Evolutionary conservation across 1,140 invertebrate genomes (phyloP), one percentile per base, ranked within the genome.

Genomic region (Ephestia elutella): DNA sequence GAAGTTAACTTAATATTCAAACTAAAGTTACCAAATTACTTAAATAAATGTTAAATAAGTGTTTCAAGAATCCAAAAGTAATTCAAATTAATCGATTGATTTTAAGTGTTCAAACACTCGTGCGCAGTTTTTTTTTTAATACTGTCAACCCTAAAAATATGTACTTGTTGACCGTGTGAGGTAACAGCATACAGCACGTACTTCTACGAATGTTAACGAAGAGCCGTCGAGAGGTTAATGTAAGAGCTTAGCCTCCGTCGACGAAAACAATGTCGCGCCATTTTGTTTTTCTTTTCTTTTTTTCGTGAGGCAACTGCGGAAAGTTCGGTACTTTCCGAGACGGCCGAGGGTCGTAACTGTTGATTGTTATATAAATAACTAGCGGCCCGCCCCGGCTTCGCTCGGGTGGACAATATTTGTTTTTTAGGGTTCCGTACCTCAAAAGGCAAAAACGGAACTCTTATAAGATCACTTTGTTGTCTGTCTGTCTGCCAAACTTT

Each of bases 221-320:
- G 58, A 65, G 66, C 67, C 58, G 62, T 62, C 73, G 65, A 77
- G 68, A 80, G 78, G 81, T 79, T 84, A 84, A 84, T 81, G 78
- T 77, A 62, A 70, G 66, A 76, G 81, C 79, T 84, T 80, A 78
- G 73, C 78, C 71, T 57, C 61, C 56, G 53, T 54, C 63, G 71
- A 64, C 65, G 70, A 65, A 70, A 75, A 83, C 75, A 78, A 74
- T 72, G 71, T 71, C 60, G 61, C 69, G 65, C 65, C 71, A 74
- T 82, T 73, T 76, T 75, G 60, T 63, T 71, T 75, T 71, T 50
- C 20, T 53, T 53, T 20, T 50, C 20, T 50, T 20, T n/a, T 53
- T 25, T 53, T 13, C 11, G 21, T 25, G 21, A 53, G 50, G 20
- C 15, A 25, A 53, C 50, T 25, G 50, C 50, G 19, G 10, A 53